phyloP scores from a whole-genome alignment of 2,888 invertebrate species.

The Parnassius apollo region DNA sequence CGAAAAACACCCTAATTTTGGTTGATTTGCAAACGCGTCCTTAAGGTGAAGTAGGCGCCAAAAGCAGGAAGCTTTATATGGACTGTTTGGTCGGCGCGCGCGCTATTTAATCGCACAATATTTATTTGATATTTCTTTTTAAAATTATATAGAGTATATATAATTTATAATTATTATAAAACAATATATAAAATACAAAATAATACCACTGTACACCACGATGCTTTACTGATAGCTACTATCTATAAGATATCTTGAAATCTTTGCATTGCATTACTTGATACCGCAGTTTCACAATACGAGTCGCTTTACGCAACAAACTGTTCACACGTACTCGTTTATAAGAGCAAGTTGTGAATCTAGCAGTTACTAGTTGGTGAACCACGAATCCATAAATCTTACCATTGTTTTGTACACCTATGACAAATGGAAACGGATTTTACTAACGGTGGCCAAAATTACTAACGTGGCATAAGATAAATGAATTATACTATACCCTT shows the following conservation, averaged over 20 bases:
- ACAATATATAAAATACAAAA: no score
- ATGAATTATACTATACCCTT: slow-evolving; percentile 4
- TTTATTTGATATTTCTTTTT: no score
- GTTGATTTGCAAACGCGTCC: no score
- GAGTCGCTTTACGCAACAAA: neutral
- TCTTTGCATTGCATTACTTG: slow-evolving; percentile 6
- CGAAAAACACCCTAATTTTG: no score
- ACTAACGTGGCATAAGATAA: slow-evolving; percentile 14
- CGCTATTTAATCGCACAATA: no score
- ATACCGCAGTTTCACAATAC: slow-evolving; percentile 14
- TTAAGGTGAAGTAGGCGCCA: no score
- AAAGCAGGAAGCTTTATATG: no score
- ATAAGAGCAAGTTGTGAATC: neutral
- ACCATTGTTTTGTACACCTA: slow-evolving; percentile 30
- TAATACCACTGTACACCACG: no score
- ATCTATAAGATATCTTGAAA: slow-evolving; percentile 1
- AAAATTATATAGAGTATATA: no score
- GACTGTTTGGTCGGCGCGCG: no score
- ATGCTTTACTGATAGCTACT: neutral
- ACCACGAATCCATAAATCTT: slow-evolving; percentile 32
- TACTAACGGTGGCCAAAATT: slow-evolving; percentile 16
- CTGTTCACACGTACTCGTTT: slow-evolving; percentile 7
- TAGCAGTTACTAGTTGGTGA: slow-evolving; percentile 10
- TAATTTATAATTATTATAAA: no score
- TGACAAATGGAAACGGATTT: slow-evolving; percentile 22